phyloP scores from a whole-genome alignment of 2,888 invertebrate genomes.

The Scaptodrosophila latifasciaeformis region DNA sequence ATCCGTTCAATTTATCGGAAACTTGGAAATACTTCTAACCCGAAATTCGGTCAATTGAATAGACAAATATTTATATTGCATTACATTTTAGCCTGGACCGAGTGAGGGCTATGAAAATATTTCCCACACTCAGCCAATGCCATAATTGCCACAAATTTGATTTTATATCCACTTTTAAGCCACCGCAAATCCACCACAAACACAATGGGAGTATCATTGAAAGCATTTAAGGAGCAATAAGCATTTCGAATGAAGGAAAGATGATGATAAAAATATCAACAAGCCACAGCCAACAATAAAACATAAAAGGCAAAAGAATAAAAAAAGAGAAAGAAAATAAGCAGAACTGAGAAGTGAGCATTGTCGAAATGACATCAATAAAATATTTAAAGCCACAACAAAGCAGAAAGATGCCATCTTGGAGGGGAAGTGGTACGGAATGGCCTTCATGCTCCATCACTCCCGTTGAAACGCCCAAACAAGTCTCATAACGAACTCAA shows the following conservation, averaged over 20 bases:
- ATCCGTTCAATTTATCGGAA: conserved; percentile 54
- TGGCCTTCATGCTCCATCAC: conserved; percentile 37
- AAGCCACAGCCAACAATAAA: conserved; percentile 19
- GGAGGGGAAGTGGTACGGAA: conserved; percentile 14
- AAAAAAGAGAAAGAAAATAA: conserved; percentile 13
- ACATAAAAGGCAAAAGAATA: conserved; percentile 34
- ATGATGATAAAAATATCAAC: conserved; percentile 9
- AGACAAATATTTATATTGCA: conserved; percentile 24
- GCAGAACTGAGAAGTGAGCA: conserved; percentile 46
- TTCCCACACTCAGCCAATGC: too few relatives aligned
- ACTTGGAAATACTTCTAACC: too few relatives aligned
- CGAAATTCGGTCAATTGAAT: too few relatives aligned
- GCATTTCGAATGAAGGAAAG: not conserved
- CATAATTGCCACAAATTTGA: conserved; percentile 33
- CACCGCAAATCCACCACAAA: too few relatives aligned
- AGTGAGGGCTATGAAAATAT: too few relatives aligned
- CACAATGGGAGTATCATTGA: not conserved
- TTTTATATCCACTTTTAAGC: conserved; percentile 24
- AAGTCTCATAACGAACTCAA: conserved; percentile 35
- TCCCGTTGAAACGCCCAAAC: conserved; percentile 7
- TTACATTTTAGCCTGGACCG: too few relatives aligned
- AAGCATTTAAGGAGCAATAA: not conserved
- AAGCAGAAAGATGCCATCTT: conserved; percentile 28
- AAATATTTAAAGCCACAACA: conserved; percentile 55
- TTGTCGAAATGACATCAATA: conserved; percentile 66